Evolutionary conservation across 2,888 invertebrate genomes (phyloP).

Genomic region (Drosophila engyochracea): DNA sequence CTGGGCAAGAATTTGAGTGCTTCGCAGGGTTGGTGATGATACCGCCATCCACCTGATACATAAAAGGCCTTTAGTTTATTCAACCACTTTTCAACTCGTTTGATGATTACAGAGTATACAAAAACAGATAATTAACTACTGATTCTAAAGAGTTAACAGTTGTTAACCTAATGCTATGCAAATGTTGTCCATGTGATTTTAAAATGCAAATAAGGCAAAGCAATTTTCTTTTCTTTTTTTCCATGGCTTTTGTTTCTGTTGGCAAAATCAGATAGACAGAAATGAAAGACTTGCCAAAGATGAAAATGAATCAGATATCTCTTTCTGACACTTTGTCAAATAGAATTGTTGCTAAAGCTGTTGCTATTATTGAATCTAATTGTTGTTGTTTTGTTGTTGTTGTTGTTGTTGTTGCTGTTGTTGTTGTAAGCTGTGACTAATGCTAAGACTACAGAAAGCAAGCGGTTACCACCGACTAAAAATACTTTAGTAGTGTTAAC

Average conservation of each 20-base stretch:
- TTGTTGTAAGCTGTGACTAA: constrained; percentile 49
- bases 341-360: constrained; percentile 2
- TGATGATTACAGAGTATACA: constrained; percentile 1
- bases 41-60: not conserved
- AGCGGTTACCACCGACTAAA: constrained; percentile 73
- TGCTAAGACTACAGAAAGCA: constrained; percentile 56
- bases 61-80: not conserved
- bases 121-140: not conserved
- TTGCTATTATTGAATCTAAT: constrained; percentile 16
- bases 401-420: constrained; percentile 46
- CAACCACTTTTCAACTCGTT: not conserved
- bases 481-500: constrained; percentile 61
- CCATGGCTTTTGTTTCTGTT: not conserved
- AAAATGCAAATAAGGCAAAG: constrained; percentile 32
- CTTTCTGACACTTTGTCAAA: not conserved
- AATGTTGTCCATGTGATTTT: constrained; percentile 14
- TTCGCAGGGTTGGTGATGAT: not conserved
- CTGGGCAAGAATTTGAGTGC: not conserved
- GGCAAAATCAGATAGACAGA: constrained; percentile 7
- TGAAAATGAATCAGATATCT: not conserved
- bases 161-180: constrained; percentile 12
- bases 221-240: not conserved
- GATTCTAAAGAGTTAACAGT: constrained; percentile 18
- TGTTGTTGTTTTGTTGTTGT: constrained; percentile 46
- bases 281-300: not conserved